These are phyloP conservation scores for Phenganax stokvisi DNA, from an alignment of 92 coral and sea anemone genomes.

Conservation along the genomic window DNA sequence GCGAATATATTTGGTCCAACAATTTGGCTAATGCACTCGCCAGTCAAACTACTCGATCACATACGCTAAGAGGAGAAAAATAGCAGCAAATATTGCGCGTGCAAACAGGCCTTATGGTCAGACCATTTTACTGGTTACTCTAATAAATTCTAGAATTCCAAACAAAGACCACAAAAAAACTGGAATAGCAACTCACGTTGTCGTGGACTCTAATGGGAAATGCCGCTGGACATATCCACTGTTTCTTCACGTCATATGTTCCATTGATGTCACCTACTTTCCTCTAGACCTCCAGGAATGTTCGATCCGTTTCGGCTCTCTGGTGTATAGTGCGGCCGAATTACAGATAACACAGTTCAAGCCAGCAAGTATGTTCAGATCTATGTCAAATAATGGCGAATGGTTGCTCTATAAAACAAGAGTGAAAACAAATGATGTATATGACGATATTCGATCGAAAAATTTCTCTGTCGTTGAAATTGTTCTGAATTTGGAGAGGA, in stretches of 20 bases:
- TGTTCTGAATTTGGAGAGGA: slow-evolving; percentile 61
- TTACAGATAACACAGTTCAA: slow-evolving; percentile 44
- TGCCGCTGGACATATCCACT: slow-evolving; percentile 63
- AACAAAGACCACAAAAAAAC: slow-evolving; percentile 69
- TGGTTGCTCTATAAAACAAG: slow-evolving; percentile 58
- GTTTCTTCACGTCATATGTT: slow-evolving; percentile 61
- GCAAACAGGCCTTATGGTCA: too few species aligned
- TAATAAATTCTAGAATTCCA: slow-evolving; percentile 51
- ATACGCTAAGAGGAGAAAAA: too few species aligned
- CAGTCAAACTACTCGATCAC: too few species aligned
- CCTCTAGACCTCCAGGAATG: slow-evolving; percentile 80
- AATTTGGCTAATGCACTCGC: too few species aligned
- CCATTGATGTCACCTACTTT: slow-evolving; percentile 64
- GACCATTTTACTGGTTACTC: neutral
- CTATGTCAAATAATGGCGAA: slow-evolving; percentile 66
- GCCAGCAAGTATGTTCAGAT: slow-evolving; percentile 37
- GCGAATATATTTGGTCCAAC: neutral
- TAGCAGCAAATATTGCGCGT: too few species aligned
- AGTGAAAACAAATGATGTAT: slow-evolving; percentile 37
- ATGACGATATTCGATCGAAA: slow-evolving; percentile 53
- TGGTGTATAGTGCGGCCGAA: slow-evolving; percentile 47
- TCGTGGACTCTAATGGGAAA: slow-evolving; percentile 55
- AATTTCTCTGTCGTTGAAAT: slow-evolving; percentile 28
- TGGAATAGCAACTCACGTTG: slow-evolving; percentile 52
- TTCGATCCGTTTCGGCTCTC: slow-evolving; percentile 67